Evolutionary conservation across 2,888 invertebrate species (phyloP).

Genomic region (Pecten maximus): DNA sequence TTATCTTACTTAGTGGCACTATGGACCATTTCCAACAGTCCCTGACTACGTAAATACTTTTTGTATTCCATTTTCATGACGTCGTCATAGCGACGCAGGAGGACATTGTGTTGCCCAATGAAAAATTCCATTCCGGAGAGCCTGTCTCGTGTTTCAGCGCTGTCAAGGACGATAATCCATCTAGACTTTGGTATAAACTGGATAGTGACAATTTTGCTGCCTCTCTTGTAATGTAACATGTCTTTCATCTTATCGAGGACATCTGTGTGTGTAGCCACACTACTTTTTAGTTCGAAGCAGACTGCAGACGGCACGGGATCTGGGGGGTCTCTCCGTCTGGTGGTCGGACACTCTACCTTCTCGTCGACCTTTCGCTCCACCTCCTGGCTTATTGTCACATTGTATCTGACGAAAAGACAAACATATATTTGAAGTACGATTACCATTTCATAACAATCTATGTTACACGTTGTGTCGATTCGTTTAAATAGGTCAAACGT

Average conservation of each 20-base stretch:
- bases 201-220: constrained; percentile 52
- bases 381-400: background rate
- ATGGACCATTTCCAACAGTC: constrained; percentile 57
- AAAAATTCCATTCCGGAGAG: constrained; percentile 57
- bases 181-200: constrained; percentile 62
- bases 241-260: constrained; percentile 56
- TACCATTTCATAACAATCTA: no score
- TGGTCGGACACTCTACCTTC: background rate
- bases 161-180: constrained; percentile 63
- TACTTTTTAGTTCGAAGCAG: constrained; percentile 62
- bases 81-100: constrained; percentile 65
- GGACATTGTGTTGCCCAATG: constrained; percentile 56
- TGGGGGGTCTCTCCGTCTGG: constrained; percentile 50
- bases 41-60: constrained; percentile 58
- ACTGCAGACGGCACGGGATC: constrained; percentile 59
- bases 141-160: constrained; percentile 58
- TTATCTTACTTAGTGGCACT: background rate
- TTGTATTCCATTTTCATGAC: constrained; percentile 61
- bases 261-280: constrained; percentile 57
- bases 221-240: constrained; percentile 51
- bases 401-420: background rate
- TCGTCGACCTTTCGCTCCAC: constrained; percentile 36
- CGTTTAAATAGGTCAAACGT: no score
- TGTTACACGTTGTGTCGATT: no score
- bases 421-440: no score